A percentile compares a stretch with the other conserved stretches of the same genome.
Conservation (phyloP, 1,140 invertebrate species). For the Lepidurus packardi region DNA sequence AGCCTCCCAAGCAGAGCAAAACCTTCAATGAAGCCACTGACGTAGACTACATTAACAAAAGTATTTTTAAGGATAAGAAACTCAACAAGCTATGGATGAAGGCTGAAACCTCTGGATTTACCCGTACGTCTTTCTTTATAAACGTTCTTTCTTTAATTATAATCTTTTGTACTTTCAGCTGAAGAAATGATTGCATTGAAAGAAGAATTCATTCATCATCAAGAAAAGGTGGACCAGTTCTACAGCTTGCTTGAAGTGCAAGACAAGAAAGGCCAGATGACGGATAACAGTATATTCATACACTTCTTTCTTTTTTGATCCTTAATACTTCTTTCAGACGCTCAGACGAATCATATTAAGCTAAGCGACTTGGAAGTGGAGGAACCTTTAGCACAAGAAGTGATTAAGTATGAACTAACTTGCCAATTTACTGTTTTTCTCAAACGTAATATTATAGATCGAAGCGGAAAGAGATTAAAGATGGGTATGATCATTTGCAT, state of each 20-base stretch:
- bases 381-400: neutral
- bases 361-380: slow-evolving; percentile 29
- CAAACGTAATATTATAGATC: neutral
- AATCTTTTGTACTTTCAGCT: slow-evolving; percentile 46
- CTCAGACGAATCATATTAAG: slow-evolving; percentile 26
- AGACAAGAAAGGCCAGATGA: slow-evolving; percentile 46
- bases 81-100: slow-evolving; percentile 84
- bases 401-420: slow-evolving; percentile 7
- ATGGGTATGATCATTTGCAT: slow-evolving; percentile 72
- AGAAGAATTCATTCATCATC: slow-evolving; percentile 85
- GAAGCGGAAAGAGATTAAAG: slow-evolving; percentile 69
- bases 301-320: slow-evolving; percentile 40
- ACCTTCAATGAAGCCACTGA: slow-evolving; percentile 55
- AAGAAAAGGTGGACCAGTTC: slow-evolving; percentile 87
- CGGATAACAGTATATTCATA: slow-evolving; percentile 35
- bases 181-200: slow-evolving; percentile 75
- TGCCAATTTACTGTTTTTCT: neutral
- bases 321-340: slow-evolving; percentile 32
- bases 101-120: slow-evolving; percentile 75
- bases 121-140: slow-evolving; percentile 45
- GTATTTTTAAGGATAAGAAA: slow-evolving; percentile 82
- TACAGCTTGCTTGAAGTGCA: slow-evolving; percentile 68
- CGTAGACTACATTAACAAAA: slow-evolving; percentile 58
- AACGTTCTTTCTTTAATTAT: neutral
- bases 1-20: slow-evolving; percentile 47